These are phyloP conservation scores for Cheilosia variabilis DNA, from an alignment of 2,888 invertebrate species.

Conservation along the genomic window DNA sequence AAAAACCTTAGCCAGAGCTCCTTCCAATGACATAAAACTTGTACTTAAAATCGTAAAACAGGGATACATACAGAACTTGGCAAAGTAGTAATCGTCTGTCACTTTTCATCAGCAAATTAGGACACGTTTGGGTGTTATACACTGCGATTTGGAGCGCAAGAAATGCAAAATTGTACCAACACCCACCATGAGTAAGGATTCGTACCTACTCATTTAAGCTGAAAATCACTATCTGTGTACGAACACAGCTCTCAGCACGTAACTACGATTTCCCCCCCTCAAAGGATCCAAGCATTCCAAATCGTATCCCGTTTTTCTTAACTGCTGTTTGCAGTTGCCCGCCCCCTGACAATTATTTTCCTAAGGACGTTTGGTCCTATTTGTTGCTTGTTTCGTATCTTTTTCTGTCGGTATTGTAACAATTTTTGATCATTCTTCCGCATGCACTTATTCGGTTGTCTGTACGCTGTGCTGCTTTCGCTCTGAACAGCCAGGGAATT, in stretches of 20 bases:
- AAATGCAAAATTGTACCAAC: slow-evolving; percentile 21
- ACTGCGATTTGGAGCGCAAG: not conserved
- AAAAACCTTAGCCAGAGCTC: too few species aligned
- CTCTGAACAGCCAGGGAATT: slow-evolving; percentile 36
- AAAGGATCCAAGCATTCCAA: slow-evolving; percentile 25
- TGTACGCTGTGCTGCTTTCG: slow-evolving; percentile 17
- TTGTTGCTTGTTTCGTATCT: slow-evolving; percentile 28
- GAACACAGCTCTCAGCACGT: not conserved
- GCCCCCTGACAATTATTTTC: slow-evolving; percentile 34
- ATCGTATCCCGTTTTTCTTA: slow-evolving; percentile 36
- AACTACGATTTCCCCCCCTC: not conserved
- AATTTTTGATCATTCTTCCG: slow-evolving; percentile 22
- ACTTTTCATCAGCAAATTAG: slow-evolving; percentile 47
- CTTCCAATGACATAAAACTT: too few species aligned
- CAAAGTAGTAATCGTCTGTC: slow-evolving; percentile 17
- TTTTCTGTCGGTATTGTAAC: slow-evolving; percentile 16
- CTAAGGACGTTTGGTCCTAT: slow-evolving; percentile 52
- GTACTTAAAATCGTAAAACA: too few species aligned
- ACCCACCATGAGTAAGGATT: not conserved
- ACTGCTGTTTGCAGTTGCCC: slow-evolving; percentile 46
- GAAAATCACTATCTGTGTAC: slow-evolving; percentile 27
- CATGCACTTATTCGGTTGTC: slow-evolving; percentile 23
- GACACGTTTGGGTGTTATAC: slow-evolving; percentile 6
- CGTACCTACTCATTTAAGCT: not conserved
- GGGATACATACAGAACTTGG: not conserved